Evolutionary conservation across 2,888 invertebrate genomes (phyloP), one percentile per base, ranked within the genome.

Genomic region (Chloromyia formosa): DNA sequence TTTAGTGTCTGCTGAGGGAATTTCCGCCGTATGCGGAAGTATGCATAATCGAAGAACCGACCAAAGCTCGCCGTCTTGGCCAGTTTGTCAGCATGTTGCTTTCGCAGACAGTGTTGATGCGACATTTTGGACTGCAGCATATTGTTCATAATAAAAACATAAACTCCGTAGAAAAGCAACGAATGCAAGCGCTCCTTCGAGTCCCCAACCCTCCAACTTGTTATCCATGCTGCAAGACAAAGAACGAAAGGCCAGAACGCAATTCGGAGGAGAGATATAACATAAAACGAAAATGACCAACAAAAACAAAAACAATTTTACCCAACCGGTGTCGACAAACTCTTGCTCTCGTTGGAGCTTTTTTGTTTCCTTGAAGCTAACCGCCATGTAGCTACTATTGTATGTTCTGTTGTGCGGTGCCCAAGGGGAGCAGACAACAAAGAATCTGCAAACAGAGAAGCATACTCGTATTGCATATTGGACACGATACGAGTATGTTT

Each of bases 301-400:
- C 14, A 53, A 54, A 54, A 27, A 69, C 12, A 49, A 68, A 27
- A 49, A 16, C n/a, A 66, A 49, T 22, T 40, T 40, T 40, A 40
- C 27, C 27, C 27, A 35, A 35, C 71, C 58, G 71, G 58, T 71
- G 71, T 71, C 71, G 71, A 71, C 71, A 56, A 71, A 71, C 71
- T 71, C 71, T 71, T 71, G 56, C 40, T 71, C 71, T 71, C 42
- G 40, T n/a, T 69, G 58, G 71, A 71, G 71, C 71, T 71, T 71
- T 71, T 60, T 60, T 54, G 16, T 20, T 62, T 62, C n/a, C 62
- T 18, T 40, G 42, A 16, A 62, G 18, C 27, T 35, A 35, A 35
- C 27, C 27, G 27, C 27, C 27, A 35, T 35, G 27, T 49, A n/a
- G 49, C 49, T 49, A n/a, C 14, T n/a, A 49, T 12, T 49, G 49